A percentile compares a stretch with the other conserved stretches of the same genome.
Conservation (phyloP, 2,113 vertebrate species). For the Sorex fumeus region DNA sequence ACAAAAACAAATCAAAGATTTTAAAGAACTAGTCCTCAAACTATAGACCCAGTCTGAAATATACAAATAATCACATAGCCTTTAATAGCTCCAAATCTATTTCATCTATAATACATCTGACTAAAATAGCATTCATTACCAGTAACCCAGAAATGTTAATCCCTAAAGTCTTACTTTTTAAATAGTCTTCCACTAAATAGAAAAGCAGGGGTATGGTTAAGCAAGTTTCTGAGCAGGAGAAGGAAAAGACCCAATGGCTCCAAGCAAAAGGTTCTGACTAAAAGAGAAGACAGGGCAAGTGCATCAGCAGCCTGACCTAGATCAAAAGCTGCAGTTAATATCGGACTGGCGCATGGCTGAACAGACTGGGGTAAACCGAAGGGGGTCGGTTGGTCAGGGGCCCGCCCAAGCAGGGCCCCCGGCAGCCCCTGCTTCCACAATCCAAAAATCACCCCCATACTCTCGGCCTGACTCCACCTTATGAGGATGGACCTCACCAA, state of each 20-base stretch:
- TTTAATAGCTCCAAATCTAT: constrained; percentile 7
- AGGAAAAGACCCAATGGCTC: background rate
- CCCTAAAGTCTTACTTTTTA: background rate
- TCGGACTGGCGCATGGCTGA: too few species aligned
- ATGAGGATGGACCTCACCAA: too few species aligned
- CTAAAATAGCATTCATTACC: background rate
- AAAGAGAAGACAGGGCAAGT: background rate
- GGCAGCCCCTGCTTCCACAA: too few species aligned
- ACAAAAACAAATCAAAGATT: constrained; percentile 7
- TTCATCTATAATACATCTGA: background rate
- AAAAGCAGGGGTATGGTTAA: background rate
- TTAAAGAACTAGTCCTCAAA: constrained; percentile 1
- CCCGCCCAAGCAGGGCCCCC: too few species aligned
- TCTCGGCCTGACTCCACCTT: too few species aligned
- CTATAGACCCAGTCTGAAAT: constrained; percentile 25
- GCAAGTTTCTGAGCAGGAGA: background rate
- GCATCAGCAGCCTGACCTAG: too few species aligned
- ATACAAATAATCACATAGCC: constrained; percentile 22
- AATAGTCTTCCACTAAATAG: constrained; percentile 28
- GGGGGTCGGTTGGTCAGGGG: too few species aligned
- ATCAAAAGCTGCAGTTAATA: too few species aligned
- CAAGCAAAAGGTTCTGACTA: background rate
- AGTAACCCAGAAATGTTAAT: background rate
- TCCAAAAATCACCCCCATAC: too few species aligned
- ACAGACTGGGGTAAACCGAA: too few species aligned